Evolutionary conservation across 2,113 vertebrate genomes (phyloP), one percentile per base, ranked within the genome.

Genomic region (Tetraodon nigroviridis): DNA sequence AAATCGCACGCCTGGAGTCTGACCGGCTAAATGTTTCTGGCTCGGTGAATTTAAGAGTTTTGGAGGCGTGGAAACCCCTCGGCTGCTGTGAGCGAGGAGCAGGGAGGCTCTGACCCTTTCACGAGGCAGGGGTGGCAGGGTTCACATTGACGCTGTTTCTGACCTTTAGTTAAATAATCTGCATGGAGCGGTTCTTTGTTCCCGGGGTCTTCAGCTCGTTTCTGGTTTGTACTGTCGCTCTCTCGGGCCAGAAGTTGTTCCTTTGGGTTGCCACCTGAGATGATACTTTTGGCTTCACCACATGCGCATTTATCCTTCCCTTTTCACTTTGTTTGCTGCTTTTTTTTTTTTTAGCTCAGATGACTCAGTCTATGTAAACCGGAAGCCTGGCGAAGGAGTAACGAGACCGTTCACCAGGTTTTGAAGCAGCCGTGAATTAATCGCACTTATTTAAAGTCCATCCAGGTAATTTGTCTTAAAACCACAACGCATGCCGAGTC

Each of bases 311-410:
- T 63, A 60, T 51, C 58, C 67, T 17, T 67, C 51, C 60, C 63
- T 69, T 64, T 74, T 50, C 12, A 3, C 77, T 80, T 61, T 22
- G 60, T 66, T 79, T 69, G 60, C 50, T 42, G 68, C 71, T 72
- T 6, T 1, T 71, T 78, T 79, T 76, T 75, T 1, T 71, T 78
- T 79, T 76, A 73, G 71, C 73, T 76, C 70, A 71, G 76, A 83
- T 86, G 82, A 88, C 82, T 86, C 70, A 67, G 81, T 69, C 63
- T 58, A 63, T 88, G 80, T 87, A 79, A 74, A 70, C 87, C 84
- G 81, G 65, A 82, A 84, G 54, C 61, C 59, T 69, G 32, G 67
- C 82, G 86, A 82, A 83, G 32, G 24, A 27, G 24, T 27, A 27
- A 27, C 8, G 11, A 37, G 32, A 12, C 32, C 32, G 12, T 37